A percentile compares a stretch with the other conserved stretches of the same genome.
Conservation (phyloP, 2,797 vertebrate genomes). For the Myotis vivesi region DNA sequence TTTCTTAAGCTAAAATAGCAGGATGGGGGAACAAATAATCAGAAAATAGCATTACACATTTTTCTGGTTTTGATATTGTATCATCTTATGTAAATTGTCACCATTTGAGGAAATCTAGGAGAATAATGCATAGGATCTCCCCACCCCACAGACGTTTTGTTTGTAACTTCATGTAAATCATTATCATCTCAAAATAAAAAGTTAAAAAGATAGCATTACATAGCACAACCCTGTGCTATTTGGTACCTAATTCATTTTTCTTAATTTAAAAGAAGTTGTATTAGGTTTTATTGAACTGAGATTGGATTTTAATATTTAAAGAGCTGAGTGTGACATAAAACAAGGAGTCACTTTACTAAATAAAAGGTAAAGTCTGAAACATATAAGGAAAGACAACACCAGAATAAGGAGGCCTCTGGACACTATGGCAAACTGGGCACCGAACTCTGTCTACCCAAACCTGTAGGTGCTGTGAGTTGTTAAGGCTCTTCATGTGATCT, state of each 20-base stretch:
- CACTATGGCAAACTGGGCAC: neutral
- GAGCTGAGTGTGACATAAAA: neutral
- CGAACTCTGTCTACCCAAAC: neutral
- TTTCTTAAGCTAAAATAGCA: neutral
- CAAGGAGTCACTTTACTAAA: neutral
- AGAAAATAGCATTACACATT: neutral
- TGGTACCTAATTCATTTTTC: neutral
- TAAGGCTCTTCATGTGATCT: neutral
- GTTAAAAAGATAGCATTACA: neutral
- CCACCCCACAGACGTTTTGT: neutral
- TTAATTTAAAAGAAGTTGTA: constrained; percentile 15
- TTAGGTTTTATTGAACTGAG: neutral
- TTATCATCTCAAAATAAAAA: neutral
- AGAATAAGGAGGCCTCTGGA: neutral
- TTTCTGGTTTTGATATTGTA: neutral
- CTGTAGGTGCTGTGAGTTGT: neutral
- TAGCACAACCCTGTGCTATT: neutral
- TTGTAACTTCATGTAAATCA: neutral
- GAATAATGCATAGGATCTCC: neutral
- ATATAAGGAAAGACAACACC: neutral
- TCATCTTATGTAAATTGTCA: neutral
- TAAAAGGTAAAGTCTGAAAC: constrained; percentile 29
- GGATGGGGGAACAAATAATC: neutral
- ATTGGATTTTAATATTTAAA: constrained; percentile 62
- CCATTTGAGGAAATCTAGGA: neutral